Evolutionary conservation across 2,888 invertebrate species (phyloP), one percentile per base, ranked within the genome.

Genomic region (Cordylochernes scorpioides): DNA sequence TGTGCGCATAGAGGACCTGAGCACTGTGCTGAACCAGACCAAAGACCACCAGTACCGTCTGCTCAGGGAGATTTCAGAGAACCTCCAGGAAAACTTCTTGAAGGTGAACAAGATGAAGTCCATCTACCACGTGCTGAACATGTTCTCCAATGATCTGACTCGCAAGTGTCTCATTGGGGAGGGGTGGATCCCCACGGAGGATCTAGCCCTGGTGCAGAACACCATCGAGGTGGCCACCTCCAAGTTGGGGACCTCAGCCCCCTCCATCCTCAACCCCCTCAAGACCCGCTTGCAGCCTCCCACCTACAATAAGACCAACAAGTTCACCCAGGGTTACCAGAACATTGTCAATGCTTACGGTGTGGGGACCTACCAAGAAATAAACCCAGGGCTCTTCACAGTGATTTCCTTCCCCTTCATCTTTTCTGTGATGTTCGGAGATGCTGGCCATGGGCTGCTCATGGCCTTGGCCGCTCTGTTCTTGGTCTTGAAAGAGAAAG

Each of bases 341-440:
- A 33, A 28, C 12, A 35, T 43, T 12, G 42, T 43, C 4, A 41
- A 43, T 34, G 40, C 50, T 8, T 51, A 50, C 40, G 50, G 50
- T 29, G 45, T 47, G 24, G 46, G 49, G 27, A 45, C 34, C 29
- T 50, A 51, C 28, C 36, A 45, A 18, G 50, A 50, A 40, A 44
- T 49, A 22, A 50, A 50, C 34, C 50, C 51, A 16, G 44, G 43
- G 1, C 82, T 84, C 0, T 94, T 82, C 56, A 84, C 88, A 1
- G 80, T 88, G 43, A 78, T 94, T 33, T 86, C 91, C 5, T 91
- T 94, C 55, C 91, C 91, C 32, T 91, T 91, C 59, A 59, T 91
- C 46, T 94, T 91, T 55, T 80, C 84, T 42, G 73, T 91, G 42
- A 91, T 91, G 91, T 94, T 91, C 59, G 88, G 91, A 8, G 94